Percentiles rank a stretch among this genome's conserved stretches.
Evolutionary conservation across 2,888 invertebrate species (phyloP).

Genomic region (Aspidiotus rigidus): DNA sequence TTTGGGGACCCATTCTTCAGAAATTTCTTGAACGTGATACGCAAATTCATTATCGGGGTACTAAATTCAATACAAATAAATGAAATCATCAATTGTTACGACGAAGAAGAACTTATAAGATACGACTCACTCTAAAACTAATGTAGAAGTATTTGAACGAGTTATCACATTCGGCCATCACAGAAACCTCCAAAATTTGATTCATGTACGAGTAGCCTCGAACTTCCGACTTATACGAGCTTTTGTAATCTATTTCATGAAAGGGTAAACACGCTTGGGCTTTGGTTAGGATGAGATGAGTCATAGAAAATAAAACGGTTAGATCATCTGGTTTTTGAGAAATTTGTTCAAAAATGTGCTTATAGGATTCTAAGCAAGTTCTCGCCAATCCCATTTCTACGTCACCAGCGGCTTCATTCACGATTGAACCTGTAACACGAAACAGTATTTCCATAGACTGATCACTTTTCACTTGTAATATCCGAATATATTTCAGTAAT

Average conservation of each 20-base stretch:
- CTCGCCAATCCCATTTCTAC: neutral
- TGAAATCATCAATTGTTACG: conserved; percentile 1
- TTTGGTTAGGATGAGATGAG: neutral
- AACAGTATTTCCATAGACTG: conserved; percentile 3
- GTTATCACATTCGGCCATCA: neutral
- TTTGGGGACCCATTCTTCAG: neutral
- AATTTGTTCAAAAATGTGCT: neutral
- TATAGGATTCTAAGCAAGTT: neutral
- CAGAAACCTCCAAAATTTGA: conserved; percentile 1
- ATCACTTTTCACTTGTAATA: conserved; percentile 1
- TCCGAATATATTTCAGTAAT: conserved; percentile 1
- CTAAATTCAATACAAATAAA: conserved; percentile 4
- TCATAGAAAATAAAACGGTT: neutral
- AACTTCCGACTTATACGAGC: conserved; percentile 4
- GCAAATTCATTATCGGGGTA: neutral
- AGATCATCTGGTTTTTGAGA: neutral
- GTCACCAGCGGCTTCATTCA: conserved; percentile 4
- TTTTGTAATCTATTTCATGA: neutral
- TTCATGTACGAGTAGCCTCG: neutral
- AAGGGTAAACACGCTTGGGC: neutral
- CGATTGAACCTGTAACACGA: neutral
- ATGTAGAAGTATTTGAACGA: neutral
- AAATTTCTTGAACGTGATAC: conserved; percentile 1
- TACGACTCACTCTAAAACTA: neutral
- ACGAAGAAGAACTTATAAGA: conserved; percentile 1